Evolutionary conservation across 2,113 vertebrate genomes (phyloP).

Genomic region (Enhydra lutris): DNA sequence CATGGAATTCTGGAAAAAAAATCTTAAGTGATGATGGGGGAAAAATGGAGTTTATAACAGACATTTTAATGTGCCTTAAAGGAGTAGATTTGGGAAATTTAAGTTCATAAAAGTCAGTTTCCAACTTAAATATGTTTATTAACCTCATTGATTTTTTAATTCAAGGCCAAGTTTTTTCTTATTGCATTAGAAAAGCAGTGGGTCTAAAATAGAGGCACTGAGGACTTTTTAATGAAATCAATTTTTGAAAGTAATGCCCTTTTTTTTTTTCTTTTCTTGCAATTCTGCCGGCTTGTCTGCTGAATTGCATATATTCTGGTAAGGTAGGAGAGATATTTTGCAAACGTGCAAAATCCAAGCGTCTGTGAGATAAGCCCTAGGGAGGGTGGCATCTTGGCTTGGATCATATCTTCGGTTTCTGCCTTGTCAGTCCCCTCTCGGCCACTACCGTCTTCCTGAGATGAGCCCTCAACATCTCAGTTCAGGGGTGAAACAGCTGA

Average conservation of each 20-base stretch:
- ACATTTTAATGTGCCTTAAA: background rate
- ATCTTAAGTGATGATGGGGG: background rate
- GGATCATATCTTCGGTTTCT: rapidly evolving
- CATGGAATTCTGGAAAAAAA: background rate
- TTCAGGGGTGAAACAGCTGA: background rate
- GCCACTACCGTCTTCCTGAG: background rate
- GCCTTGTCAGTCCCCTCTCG: background rate
- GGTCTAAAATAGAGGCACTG: background rate
- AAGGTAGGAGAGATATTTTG: background rate
- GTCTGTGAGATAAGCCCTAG: background rate
- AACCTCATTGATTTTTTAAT: conserved; percentile 67
- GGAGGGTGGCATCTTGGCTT: rapidly evolving
- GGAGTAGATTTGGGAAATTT: conserved; percentile 20
- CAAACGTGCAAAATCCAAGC: background rate
- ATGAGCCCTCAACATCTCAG: background rate
- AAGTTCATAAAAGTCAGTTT: conserved; percentile 41
- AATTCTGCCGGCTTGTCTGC: background rate
- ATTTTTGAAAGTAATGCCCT: background rate
- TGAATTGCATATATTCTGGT: background rate
- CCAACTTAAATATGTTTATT: conserved; percentile 52
- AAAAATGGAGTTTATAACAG: conserved; percentile 24
- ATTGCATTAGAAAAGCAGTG: conserved; percentile 11
- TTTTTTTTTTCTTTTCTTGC: background rate
- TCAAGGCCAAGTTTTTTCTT: background rate
- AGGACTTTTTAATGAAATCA: background rate